These are phyloP conservation scores for Eupithecia abbreviata DNA, from an alignment of 2,888 invertebrate genomes.

Conservation along the genomic window DNA sequence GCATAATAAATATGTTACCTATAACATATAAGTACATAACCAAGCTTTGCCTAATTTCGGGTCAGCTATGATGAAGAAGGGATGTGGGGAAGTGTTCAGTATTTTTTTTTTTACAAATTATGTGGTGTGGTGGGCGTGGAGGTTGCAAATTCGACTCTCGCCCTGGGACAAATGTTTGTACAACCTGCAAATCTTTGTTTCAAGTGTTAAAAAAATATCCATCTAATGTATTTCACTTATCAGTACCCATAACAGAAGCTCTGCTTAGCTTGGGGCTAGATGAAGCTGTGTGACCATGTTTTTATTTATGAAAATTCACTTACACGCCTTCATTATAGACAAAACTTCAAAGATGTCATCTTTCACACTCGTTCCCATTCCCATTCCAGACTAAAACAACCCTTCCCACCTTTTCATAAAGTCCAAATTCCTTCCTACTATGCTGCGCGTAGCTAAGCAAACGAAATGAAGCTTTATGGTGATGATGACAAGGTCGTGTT, in stretches of 20 bases:
- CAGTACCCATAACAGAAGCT: background rate
- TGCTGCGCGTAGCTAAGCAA: background rate
- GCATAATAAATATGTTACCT: no score
- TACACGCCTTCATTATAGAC: constrained; percentile 28
- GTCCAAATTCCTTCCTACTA: background rate
- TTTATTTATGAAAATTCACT: constrained; percentile 5
- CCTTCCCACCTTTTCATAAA: background rate
- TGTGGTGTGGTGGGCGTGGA: no score
- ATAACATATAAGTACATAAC: no score
- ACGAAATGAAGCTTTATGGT: constrained; percentile 26
- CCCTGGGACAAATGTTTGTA: no score
- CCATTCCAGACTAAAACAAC: constrained; percentile 22
- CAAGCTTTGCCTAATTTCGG: no score
- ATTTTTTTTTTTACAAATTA: no score
- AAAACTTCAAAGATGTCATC: constrained; percentile 42
- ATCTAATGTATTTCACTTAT: no score
- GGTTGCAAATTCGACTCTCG: no score
- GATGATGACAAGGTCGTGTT: constrained; percentile 50
- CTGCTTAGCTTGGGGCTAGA: background rate
- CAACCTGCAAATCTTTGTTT: no score
- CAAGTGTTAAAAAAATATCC: no score
- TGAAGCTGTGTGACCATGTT: background rate
- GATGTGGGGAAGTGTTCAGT: no score
- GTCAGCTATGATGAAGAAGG: no score
- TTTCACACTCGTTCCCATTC: constrained; percentile 38